Evolutionary conservation across 2,113 vertebrate species (phyloP), one percentile per base, ranked within the genome.

Genomic region (Syngnathoides biaculeatus): DNA sequence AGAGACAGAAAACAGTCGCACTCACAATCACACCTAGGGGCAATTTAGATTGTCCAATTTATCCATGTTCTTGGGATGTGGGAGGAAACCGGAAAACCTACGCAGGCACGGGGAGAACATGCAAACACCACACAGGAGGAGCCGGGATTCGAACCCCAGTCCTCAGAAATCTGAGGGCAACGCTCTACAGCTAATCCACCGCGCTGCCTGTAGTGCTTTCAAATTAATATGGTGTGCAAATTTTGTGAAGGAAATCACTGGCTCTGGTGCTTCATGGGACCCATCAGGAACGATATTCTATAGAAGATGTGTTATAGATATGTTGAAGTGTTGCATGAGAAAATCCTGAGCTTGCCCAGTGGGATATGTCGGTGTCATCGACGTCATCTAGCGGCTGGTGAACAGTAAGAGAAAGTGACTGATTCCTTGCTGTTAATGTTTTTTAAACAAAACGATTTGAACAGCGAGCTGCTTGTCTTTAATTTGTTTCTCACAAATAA

Each of bases 401-500:
- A 42, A 58, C 12, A 38, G 27, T 64, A 53, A 68, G 74, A 81
- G 52, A 42, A 63, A 68, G 70, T 65, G 66, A 60, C 66, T 4
- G 43, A 42, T 55, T 71, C 62, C 65, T 65, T 53, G 14, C 60
- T 45, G 60, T 26, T 62, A 68, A 73, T 83, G 45, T 78, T 56
- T 65, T 62, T 57, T 57, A 57, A 74, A 69, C 71, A 62, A 62
- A 81, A 67, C 69, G 70, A 55, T 87, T 72, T 70, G 68, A 78
- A 84, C 77, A 79, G n/a, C n/a, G n/a, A n/a, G 79, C 80, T 73
- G 78, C 72, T 67, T 71, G 65, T 63, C 73, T 81, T 78, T 82
- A 69, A 84, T 88, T 80, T 87, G 80, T 87, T 89, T 86, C 82
- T 14, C 75, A 56, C 80, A 81, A 82, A 81, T 84, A 88, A 86